These are phyloP conservation scores for Fragum fragum DNA, from an alignment of 2,888 invertebrate species.

Conservation along the genomic window DNA sequence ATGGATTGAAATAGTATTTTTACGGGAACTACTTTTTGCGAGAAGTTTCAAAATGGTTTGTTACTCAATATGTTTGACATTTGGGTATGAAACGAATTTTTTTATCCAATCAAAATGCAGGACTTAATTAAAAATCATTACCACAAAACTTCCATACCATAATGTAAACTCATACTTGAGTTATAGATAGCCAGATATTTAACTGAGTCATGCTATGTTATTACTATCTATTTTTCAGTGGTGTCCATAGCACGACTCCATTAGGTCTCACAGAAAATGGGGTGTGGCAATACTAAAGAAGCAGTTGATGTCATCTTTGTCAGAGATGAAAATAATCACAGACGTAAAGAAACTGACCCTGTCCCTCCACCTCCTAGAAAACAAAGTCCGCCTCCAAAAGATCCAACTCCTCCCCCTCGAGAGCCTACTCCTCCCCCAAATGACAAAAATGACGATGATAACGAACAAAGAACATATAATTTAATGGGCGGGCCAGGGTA, in stretches of 20 bases:
- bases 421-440: constrained; percentile 31
- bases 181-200: too few relatives aligned
- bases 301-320: background rate
- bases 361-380: constrained; percentile 1
- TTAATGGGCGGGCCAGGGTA: background rate
- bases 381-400: constrained; percentile 39
- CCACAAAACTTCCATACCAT: too few relatives aligned
- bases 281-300: constrained; percentile 21
- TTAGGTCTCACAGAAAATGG: background rate
- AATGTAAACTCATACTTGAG: too few relatives aligned
- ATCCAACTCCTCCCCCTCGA: constrained; percentile 36
- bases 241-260: background rate
- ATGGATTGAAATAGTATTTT: too few relatives aligned
- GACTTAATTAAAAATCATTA: too few relatives aligned
- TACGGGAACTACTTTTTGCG: too few relatives aligned
- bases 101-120: too few relatives aligned
- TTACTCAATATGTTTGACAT: too few relatives aligned
- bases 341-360: constrained; percentile 2
- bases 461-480: constrained; percentile 8
- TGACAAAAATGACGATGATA: constrained; percentile 12
- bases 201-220: too few relatives aligned
- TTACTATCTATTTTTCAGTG: background rate
- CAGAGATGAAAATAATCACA: background rate
- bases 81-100: too few relatives aligned
- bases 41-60: too few relatives aligned